A percentile compares a stretch with the other conserved stretches of the same genome.
Evolutionary conservation across 2,888 invertebrate species (phyloP).

Genomic region (Orchesellides sinensis): DNA sequence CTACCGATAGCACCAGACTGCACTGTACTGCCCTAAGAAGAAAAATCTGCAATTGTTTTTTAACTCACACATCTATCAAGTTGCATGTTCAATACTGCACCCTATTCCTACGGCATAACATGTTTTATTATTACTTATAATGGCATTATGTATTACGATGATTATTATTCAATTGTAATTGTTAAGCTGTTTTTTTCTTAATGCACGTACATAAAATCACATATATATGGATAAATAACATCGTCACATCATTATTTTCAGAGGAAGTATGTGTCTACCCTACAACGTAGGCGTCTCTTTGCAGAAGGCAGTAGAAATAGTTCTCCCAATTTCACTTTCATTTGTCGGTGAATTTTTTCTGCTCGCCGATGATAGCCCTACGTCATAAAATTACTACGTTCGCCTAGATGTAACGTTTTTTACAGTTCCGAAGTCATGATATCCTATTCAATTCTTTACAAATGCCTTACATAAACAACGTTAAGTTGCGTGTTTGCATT

Average conservation of each 20-base stretch:
- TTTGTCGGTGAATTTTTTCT: slow-evolving; percentile 32
- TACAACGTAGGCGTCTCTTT: neutral
- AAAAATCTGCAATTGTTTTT: slow-evolving; percentile 26
- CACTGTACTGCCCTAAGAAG: slow-evolving; percentile 20
- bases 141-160: neutral
- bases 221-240: slow-evolving; percentile 28
- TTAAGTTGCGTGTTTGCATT: neutral
- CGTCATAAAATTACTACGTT: too few species aligned
- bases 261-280: slow-evolving; percentile 20
- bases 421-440: too few species aligned
- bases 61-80: too few species aligned
- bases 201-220: slow-evolving; percentile 35
- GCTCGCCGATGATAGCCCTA: slow-evolving; percentile 18
- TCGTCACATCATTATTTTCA: slow-evolving; percentile 55
- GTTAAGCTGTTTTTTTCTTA: slow-evolving; percentile 12
- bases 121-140: too few species aligned
- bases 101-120: neutral
- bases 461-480: neutral
- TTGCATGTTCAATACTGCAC: slow-evolving; percentile 49
- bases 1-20: neutral
- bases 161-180: neutral
- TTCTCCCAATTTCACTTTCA: slow-evolving; percentile 60
- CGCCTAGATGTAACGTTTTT: too few species aligned
- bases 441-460: too few species aligned
- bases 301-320: neutral